Conservation (phyloP, 92 coral and sea anemone genomes). For the Diadumene lineata region DNA sequence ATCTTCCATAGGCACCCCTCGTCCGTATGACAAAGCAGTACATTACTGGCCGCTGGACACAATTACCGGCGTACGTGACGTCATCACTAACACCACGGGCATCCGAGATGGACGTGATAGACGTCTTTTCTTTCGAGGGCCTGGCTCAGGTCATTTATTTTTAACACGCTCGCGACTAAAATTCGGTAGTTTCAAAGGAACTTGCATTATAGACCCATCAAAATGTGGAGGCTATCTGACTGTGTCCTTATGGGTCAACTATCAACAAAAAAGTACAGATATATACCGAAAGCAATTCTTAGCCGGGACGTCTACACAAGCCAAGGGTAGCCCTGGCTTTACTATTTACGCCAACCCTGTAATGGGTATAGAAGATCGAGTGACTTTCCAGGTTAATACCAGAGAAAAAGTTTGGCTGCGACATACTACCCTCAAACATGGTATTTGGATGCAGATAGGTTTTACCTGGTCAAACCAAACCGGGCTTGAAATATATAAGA, state of each 20-base stretch:
- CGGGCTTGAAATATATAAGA: conserved; percentile 61
- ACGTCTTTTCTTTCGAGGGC: conserved; percentile 41
- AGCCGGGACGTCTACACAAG: conserved; percentile 56
- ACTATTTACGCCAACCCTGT: conserved; percentile 55
- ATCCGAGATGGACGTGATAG: conserved; percentile 42
- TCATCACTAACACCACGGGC: conserved; percentile 51
- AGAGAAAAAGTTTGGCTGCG: conserved; percentile 57
- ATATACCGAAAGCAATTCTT: conserved; percentile 39
- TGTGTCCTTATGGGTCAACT: conserved; percentile 73
- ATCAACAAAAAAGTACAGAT: conserved; percentile 22
- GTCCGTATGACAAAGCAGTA: conserved; percentile 34
- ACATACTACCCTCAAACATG: conserved; percentile 25
- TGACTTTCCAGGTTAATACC: conserved; percentile 49
- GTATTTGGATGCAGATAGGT: conserved; percentile 68
- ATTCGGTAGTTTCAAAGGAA: conserved; percentile 54
- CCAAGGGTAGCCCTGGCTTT: conserved; percentile 44
- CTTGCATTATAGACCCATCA: conserved; percentile 66
- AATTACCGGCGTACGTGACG: conserved; percentile 38
- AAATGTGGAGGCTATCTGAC: conserved; percentile 50
- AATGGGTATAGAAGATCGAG: conserved; percentile 25
- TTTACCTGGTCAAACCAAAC: conserved; percentile 66
- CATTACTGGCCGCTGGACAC: conserved; percentile 82
- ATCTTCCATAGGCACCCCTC: background rate
- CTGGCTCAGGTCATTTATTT: conserved; percentile 53
- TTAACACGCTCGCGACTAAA: conserved; percentile 47